Conservation (phyloP, 2,113 vertebrate genomes). For the Colaptes auratus region DNA sequence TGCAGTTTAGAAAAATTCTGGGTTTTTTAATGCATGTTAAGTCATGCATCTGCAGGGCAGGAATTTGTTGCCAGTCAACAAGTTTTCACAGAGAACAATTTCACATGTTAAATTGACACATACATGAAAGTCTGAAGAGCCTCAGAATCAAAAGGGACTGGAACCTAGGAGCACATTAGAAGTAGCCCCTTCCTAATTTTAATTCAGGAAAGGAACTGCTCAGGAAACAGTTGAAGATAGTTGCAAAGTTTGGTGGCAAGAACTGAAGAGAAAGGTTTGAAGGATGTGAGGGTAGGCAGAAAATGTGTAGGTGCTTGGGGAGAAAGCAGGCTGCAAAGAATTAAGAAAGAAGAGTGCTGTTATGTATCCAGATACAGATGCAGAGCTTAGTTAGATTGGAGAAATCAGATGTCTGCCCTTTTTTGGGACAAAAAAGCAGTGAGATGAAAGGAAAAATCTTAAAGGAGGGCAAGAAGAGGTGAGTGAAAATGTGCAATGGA, state of each 20-base stretch:
- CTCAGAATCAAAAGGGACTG: not conserved
- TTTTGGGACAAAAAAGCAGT: not conserved
- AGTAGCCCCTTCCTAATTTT: not conserved
- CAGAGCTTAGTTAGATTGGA: slow-evolving; percentile 9
- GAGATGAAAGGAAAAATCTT: slow-evolving; percentile 20
- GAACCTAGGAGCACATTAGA: not conserved
- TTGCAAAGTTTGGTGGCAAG: not conserved
- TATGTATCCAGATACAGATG: not conserved
- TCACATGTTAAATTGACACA: not conserved
- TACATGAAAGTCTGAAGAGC: not conserved
- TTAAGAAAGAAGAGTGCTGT: not conserved
- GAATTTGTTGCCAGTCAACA: not conserved
- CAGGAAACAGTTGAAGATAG: not conserved
- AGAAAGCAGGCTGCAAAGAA: not conserved
- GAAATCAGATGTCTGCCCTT: not conserved
- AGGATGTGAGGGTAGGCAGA: not conserved
- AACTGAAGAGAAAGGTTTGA: not conserved
- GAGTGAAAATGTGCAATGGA: not conserved
- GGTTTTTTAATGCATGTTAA: not conserved
- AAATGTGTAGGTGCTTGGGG: not conserved
- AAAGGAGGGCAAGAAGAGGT: not conserved
- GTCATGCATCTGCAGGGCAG: not conserved
- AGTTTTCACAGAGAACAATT: not conserved
- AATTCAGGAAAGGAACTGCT: not conserved
- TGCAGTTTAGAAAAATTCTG: not conserved